Percentiles rank a stretch among this genome's conserved stretches.
Evolutionary conservation across 2,888 invertebrate species (phyloP).

Genomic region (Lycophotia porphyrea): DNA sequence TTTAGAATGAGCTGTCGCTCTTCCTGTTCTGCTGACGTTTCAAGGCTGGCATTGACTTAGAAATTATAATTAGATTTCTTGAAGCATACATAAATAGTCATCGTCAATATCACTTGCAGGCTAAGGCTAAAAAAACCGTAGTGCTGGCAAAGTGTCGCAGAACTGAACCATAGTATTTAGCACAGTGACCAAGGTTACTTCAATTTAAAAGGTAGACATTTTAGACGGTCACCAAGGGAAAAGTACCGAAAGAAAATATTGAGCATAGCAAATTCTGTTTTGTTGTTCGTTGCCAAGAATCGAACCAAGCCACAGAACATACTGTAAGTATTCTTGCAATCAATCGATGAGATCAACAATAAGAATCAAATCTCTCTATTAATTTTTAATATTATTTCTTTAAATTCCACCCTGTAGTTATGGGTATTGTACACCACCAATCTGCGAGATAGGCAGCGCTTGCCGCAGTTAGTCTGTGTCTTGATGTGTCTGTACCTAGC

Average conservation of each 20-base stretch:
- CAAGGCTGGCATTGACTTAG: slow-evolving; percentile 14
- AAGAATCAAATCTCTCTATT: background rate
- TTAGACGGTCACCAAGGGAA: background rate
- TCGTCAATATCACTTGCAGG: background rate
- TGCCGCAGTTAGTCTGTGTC: background rate
- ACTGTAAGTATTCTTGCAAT: background rate
- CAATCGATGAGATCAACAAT: background rate
- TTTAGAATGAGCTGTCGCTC: background rate
- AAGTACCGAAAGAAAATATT: background rate
- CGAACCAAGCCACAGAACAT: background rate
- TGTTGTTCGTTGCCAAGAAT: background rate
- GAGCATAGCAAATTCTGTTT: background rate
- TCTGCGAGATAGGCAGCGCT: background rate
- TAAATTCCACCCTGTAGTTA: background rate
- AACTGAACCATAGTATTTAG: background rate
- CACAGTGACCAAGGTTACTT: background rate
- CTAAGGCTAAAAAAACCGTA: background rate
- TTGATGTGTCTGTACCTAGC: no score
- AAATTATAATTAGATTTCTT: slow-evolving; percentile 15
- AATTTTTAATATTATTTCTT: no score
- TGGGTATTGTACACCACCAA: background rate
- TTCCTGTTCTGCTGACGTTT: background rate
- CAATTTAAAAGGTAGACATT: background rate
- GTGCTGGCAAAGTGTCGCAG: background rate
- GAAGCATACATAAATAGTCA: slow-evolving; percentile 6